Evolutionary conservation across 1,140 invertebrate species (phyloP), one percentile per base, ranked within the genome.

Genomic region (Ceratina australensis): DNA sequence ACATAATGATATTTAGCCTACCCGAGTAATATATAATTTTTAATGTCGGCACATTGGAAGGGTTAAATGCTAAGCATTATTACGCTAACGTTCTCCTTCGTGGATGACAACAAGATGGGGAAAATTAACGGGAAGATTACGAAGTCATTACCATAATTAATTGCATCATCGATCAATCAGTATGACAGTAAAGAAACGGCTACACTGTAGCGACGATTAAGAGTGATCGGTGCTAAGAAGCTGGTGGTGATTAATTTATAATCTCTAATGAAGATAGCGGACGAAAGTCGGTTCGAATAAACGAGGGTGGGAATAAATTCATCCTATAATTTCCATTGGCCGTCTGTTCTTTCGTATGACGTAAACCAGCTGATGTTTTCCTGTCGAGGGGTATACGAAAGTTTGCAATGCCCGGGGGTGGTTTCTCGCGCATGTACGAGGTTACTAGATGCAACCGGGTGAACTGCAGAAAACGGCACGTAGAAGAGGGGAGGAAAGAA

Each of bases 131-230:
- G 18, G 12, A 54, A 42, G 33, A 52, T 26, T 12, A 57, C 54
- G 0, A 18, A 67, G 63, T 66, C 64, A 67, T 75, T 75, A 75
- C 42, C 22, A 42, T 67, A 75, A 75, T 75, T 76, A 76, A 76
- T 76, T 61, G 33, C 73, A 16, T 52, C 42, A 16, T 76, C 73
- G 73, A 76, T 76, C 73, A 60, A 76, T 76, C 65, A 60, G 24
- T 28, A n/a, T 33, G 73, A 67, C 73, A 16, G 68, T 76, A 60
- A 76, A 76, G 69, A 76, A 4, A 24, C 33, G 33, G 33, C 20
- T 33, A 56, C 26, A 12, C 47, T 33, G 50, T 66, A 69, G 54
- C 10, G 73, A 24, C 63, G 64, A 67, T 75, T 49, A 75, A 75
- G 63, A 59, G 15, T 50, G 50, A 75, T 66, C 63, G 72, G 65